phyloP scores from a whole-genome alignment of 2,888 invertebrate genomes.

The Bhutanitis thaidina region DNA sequence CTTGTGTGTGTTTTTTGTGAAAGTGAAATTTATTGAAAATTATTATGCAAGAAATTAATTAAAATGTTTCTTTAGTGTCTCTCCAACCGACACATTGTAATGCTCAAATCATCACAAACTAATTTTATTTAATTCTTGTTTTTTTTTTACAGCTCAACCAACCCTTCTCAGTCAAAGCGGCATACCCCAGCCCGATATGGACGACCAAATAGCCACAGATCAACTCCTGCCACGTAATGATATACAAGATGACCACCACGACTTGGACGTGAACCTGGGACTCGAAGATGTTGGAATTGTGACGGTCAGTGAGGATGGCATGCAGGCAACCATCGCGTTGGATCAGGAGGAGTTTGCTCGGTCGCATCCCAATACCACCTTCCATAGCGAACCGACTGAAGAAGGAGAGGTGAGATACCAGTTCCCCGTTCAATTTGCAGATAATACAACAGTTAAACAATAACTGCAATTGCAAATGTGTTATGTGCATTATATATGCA shows the following conservation, averaged over 20 bases:
- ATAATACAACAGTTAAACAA: background rate
- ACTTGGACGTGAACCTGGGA: conserved; percentile 51
- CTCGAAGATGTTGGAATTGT: conserved; percentile 67
- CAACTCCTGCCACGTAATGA: conserved; percentile 40
- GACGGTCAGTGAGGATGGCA: conserved; percentile 61
- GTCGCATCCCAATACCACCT: conserved; percentile 73
- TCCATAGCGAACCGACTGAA: conserved; percentile 69
- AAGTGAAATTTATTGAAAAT: too few species aligned
- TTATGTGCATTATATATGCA: background rate
- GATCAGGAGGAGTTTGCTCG: conserved; percentile 74
- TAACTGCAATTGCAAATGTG: background rate
- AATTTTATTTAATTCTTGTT: too few species aligned
- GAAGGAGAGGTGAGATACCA: conserved; percentile 48
- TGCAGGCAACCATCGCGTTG: conserved; percentile 48
- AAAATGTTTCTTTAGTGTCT: too few species aligned
- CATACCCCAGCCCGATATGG: conserved; percentile 61
- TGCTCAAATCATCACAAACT: too few species aligned
- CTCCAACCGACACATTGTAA: too few species aligned
- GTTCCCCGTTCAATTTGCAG: background rate
- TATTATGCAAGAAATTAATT: too few species aligned
- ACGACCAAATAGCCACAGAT: conserved; percentile 70
- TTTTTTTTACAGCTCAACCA: conserved; percentile 51
- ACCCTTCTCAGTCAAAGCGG: conserved; percentile 41
- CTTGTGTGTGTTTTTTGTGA: too few species aligned
- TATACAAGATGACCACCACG: conserved; percentile 32